Conservation (phyloP, 2,888 invertebrate species). For the Aleiodes alternator region DNA sequence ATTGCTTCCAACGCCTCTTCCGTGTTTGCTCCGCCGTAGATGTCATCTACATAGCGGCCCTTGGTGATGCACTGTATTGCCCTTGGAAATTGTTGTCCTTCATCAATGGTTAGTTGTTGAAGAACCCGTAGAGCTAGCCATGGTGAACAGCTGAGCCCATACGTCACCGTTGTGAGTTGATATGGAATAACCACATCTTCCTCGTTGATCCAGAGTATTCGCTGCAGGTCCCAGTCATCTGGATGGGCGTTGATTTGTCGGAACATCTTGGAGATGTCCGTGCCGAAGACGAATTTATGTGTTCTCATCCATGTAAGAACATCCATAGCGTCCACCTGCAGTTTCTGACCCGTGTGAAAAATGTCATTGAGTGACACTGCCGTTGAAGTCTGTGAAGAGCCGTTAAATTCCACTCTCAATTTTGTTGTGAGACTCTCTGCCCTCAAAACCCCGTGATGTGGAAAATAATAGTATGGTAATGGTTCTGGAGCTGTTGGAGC, state of each 20-base stretch:
- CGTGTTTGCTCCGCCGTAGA: neutral
- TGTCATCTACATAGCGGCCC: neutral
- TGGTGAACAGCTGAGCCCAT: slow-evolving; percentile 1
- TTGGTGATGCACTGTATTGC: neutral
- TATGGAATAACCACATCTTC: neutral
- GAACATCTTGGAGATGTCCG: too few species aligned
- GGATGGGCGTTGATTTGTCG: too few species aligned
- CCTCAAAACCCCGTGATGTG: slow-evolving; percentile 10
- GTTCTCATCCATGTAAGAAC: too few species aligned
- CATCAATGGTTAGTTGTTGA: neutral
- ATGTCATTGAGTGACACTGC: neutral
- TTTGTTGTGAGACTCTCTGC: neutral
- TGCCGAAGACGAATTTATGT: too few species aligned
- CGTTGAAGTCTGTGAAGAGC: neutral
- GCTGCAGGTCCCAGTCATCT: too few species aligned
- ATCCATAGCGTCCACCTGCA: too few species aligned
- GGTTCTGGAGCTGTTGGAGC: neutral
- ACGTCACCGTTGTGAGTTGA: neutral
- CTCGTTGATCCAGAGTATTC: too few species aligned
- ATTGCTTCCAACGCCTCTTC: neutral
- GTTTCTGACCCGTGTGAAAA: too few species aligned
- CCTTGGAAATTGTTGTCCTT: neutral
- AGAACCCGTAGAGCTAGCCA: slow-evolving; percentile 1
- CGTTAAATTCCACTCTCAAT: neutral
- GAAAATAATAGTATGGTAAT: neutral